These are phyloP conservation scores for Cochlearius cochlearius DNA, from an alignment of 2,113 vertebrate genomes.

Conservation along the genomic window DNA sequence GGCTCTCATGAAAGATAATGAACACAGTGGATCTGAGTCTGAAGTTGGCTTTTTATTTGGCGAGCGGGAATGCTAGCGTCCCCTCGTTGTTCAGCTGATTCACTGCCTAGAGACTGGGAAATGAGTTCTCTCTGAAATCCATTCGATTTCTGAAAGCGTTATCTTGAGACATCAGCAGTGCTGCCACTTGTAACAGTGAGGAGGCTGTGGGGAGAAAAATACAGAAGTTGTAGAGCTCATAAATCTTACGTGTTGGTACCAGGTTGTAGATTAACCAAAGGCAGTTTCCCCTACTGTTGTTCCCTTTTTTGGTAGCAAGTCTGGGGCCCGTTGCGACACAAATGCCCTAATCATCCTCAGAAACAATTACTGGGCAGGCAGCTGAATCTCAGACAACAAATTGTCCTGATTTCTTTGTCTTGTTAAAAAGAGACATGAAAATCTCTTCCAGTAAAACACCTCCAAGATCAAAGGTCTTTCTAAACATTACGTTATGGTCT, in stretches of 20 bases:
- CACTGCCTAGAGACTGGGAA: not conserved
- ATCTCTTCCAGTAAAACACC: not conserved
- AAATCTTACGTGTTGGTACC: not conserved
- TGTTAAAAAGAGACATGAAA: not conserved
- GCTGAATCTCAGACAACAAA: not conserved
- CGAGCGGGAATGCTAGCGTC: not conserved
- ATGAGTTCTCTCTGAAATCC: not conserved
- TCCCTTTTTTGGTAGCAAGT: not conserved
- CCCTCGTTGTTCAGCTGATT: not conserved
- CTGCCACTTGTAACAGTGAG: not conserved
- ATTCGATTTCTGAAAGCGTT: not conserved
- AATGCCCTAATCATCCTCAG: not conserved
- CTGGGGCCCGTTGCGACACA: not conserved
- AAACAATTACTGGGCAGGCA: not conserved
- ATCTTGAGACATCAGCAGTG: not conserved
- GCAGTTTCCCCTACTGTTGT: not conserved
- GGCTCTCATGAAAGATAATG: not conserved
- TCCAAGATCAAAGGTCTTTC: not conserved
- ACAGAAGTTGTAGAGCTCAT: not conserved
- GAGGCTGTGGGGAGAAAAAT: not conserved
- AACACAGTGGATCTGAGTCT: not conserved
- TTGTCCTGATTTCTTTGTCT: not conserved
- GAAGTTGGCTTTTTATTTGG: not conserved
- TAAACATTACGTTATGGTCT: not conserved
- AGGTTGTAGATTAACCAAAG: not conserved